Percentiles rank a stretch among this genome's conserved stretches.
phyloP scores from a whole-genome alignment of 37 sponge, comb jelly and placozoan genomes.

The Axinella damicornis region DNA sequence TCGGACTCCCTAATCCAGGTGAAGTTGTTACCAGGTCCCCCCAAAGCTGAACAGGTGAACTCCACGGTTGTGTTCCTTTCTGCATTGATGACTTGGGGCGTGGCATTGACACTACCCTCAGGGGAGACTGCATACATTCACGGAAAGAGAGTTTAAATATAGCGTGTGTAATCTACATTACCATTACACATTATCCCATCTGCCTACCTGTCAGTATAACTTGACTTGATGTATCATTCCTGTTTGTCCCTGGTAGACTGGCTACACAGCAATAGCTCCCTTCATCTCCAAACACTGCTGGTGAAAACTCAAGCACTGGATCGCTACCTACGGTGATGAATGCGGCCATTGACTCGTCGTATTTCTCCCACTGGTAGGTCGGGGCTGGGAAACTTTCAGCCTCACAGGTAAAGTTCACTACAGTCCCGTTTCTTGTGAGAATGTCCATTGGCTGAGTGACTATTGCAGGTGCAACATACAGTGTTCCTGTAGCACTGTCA shows the following conservation, averaged over 20 bases:
- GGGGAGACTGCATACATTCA: slow-evolving; percentile 32
- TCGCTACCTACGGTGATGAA: background rate
- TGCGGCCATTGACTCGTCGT: too few species aligned
- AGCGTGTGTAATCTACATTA: too few species aligned
- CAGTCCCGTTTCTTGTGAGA: background rate
- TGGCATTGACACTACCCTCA: slow-evolving; percentile 23
- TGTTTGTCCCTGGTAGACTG: background rate
- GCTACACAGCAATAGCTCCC: slow-evolving; percentile 13
- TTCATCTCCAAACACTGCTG: slow-evolving; percentile 23
- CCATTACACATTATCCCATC: too few species aligned
- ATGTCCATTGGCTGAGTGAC: slow-evolving; percentile 22
- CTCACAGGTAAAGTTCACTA: slow-evolving; percentile 39
- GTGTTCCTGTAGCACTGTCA: slow-evolving; percentile 10
- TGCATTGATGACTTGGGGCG: slow-evolving; percentile 1
- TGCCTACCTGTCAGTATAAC: background rate
- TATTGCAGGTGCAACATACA: slow-evolving; percentile 32
- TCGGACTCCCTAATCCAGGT: slow-evolving; percentile 45
- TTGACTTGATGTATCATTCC: background rate
- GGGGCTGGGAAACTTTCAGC: slow-evolving; percentile 45
- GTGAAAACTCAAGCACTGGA: background rate
- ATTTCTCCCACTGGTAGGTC: slow-evolving; percentile 37
- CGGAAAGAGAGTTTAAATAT: background rate
- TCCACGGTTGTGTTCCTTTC: background rate
- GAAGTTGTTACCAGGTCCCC: slow-evolving; percentile 54
- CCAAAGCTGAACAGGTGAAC: slow-evolving; percentile 53